Percentiles rank a stretch among this genome's conserved stretches.
Conservation (phyloP, 2,797 vertebrate genomes). For the Hapalemur alaotrensis region DNA sequence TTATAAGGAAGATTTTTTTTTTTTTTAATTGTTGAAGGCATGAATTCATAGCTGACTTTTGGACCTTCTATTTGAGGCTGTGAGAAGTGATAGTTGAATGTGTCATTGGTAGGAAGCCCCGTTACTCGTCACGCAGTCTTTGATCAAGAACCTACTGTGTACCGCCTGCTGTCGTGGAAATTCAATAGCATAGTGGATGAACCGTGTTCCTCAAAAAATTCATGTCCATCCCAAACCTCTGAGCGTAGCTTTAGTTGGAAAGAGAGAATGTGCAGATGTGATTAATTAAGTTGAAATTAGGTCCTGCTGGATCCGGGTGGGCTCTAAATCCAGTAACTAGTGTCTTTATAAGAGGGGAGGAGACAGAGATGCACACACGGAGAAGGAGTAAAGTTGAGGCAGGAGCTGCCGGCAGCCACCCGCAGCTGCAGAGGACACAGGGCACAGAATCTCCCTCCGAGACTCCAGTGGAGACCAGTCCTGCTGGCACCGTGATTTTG, state of each 20-base stretch:
- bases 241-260: neutral
- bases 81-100: rapidly evolving
- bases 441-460: neutral
- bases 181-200: neutral
- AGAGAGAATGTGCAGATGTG: neutral
- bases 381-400: neutral
- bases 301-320: neutral
- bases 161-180: rapidly evolving
- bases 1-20: neutral
- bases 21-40: neutral
- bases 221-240: neutral
- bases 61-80: neutral
- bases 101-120: neutral
- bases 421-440: neutral
- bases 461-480: neutral
- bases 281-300: neutral
- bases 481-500: too few relatives aligned
- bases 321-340: neutral
- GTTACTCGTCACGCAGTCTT: rapidly evolving
- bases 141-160: neutral
- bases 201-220: neutral
- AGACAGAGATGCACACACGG: neutral
- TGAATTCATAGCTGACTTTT: rapidly evolving
- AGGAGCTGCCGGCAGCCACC: rapidly evolving
- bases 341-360: too few relatives aligned